A percentile compares a stretch with the other conserved stretches of the same genome.
Evolutionary conservation across 2,888 invertebrate genomes (phyloP).

Genomic region (Augiades crinisus): DNA sequence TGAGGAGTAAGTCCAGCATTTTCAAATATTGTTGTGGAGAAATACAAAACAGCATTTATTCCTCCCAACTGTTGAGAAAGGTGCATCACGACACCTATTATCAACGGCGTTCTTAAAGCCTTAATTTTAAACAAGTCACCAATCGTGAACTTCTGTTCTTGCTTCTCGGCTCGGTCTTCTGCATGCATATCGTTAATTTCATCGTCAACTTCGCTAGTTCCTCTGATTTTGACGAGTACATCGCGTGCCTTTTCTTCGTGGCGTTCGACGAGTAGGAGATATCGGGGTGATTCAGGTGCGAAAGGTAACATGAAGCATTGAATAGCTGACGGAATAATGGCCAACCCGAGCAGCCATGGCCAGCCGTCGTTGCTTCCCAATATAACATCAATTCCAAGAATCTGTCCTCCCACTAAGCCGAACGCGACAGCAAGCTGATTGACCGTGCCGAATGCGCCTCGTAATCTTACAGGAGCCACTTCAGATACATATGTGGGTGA

Average conservation of each 20-base stretch:
- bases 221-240: constrained; percentile 59
- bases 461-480: constrained; percentile 62
- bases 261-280: constrained; percentile 57
- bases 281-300: constrained; percentile 72
- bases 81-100: constrained; percentile 77
- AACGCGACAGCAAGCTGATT: constrained; percentile 75
- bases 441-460: constrained; percentile 75
- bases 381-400: constrained; percentile 71
- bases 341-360: constrained; percentile 72
- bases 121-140: constrained; percentile 56
- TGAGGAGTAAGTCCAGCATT: constrained; percentile 82
- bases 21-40: constrained; percentile 84
- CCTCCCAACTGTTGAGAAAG: constrained; percentile 75
- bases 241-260: constrained; percentile 66
- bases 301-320: constrained; percentile 67
- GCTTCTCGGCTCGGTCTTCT: constrained; percentile 66
- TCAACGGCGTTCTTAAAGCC: constrained; percentile 61
- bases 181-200: constrained; percentile 75
- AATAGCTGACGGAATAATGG: constrained; percentile 61
- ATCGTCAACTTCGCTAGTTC: constrained; percentile 61
- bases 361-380: constrained; percentile 70
- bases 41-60: constrained; percentile 84
- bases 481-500: constrained; percentile 78
- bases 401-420: constrained; percentile 66
- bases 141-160: constrained; percentile 67